Evolutionary conservation across 2,113 vertebrate genomes (phyloP), one percentile per base, ranked within the genome.

Genomic region (Gnathonemus echidnorhynchus): DNA sequence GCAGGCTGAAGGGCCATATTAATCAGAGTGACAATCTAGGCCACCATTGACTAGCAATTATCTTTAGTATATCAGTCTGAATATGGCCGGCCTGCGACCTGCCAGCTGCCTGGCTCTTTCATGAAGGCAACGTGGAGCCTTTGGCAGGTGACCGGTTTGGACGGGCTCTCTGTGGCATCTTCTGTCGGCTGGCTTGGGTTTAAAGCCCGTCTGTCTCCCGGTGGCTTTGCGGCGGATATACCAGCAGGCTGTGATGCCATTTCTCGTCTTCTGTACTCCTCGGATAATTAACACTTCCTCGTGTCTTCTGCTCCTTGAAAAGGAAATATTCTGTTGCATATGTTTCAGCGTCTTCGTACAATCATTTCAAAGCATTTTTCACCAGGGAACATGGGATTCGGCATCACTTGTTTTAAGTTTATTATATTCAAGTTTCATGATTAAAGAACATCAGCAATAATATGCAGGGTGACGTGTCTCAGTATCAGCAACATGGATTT

Each of bases 11-110:
- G 53, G 83, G n/a, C 89, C 15, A 24, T 77, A 88, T 88, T 88
- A 86, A 90, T 90, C 89, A 88, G 74, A 80, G 48, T 88, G 89
- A 88, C 86, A 77, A 42, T 42, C 86, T 88, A 24, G 89, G 86
- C 66, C 21, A 56, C 53, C 52, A 77, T 9, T 52, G 85, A 52
- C 85, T 88, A 48, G 89, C 70, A 77, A 90, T 90, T 74, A 90
- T 77, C 86, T 88, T 45, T 35, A 24, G 62, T 77, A 49, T 88
- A 49, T 90, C 35, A 35, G 46, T 48, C 35, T 50, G 62, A 35
- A 21, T 66, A 27, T 50, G 58, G 70, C 62, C n/a, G 24, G 49
- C 21, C 8, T 21, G 50, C 83, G 42, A 45, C 39, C 87, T 42
- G 35, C 27, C 21, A 24, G 35, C 35, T 21, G 31, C 35, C 50